phyloP scores from a whole-genome alignment of 2,888 invertebrate species.

The Unio delphinus region DNA sequence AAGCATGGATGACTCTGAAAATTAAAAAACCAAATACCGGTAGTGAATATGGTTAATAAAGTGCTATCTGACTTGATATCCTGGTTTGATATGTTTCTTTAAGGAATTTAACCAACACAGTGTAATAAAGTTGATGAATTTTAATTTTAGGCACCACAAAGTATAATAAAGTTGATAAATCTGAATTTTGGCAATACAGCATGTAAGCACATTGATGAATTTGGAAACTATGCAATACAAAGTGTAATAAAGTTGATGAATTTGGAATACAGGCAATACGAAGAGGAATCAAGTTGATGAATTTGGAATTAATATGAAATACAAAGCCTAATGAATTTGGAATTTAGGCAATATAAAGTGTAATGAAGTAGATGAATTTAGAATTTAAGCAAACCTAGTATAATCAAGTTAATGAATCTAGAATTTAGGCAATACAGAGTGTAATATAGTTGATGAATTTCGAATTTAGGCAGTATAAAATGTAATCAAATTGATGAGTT shows the following conservation, averaged over 20 bases:
- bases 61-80: too few species aligned
- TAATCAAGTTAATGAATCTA: neutral
- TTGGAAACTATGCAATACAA: too few species aligned
- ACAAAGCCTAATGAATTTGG: neutral
- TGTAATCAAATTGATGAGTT: neutral
- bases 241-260: too few species aligned
- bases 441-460: neutral
- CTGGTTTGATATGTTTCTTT: too few species aligned
- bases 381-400: neutral
- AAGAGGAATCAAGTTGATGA: neutral
- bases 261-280: neutral
- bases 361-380: too few species aligned
- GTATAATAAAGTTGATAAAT: neutral
- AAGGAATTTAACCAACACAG: neutral
- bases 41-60: too few species aligned
- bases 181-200: neutral
- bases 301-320: neutral
- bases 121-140: neutral
- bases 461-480: too few species aligned
- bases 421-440: neutral
- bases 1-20: slow-evolving; percentile 64
- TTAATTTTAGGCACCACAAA: neutral
- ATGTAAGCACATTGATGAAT: too few species aligned
- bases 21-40: slow-evolving; percentile 1
- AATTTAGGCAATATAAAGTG: neutral